phyloP scores from a whole-genome alignment of 2,888 invertebrate species.

The Acanthosoma haemorrhoidale region DNA sequence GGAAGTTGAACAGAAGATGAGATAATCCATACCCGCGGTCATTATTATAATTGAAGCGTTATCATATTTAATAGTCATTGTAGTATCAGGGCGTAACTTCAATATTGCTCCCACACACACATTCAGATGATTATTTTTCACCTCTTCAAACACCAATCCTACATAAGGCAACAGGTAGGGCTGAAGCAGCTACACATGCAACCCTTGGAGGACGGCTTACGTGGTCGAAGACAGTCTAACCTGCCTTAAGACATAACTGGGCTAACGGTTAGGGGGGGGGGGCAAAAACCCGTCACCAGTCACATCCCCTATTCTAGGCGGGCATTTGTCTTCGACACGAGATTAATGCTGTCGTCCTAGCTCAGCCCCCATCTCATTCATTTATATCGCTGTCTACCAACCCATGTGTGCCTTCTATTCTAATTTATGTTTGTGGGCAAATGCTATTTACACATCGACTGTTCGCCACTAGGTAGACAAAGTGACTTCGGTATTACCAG shows the following conservation, averaged over 20 bases:
- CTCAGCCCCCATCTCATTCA: background rate
- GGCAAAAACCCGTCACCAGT: background rate
- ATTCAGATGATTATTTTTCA: no score
- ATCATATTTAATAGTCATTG: no score
- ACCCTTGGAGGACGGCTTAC: background rate
- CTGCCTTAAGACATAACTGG: background rate
- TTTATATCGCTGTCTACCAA: background rate
- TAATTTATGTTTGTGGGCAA: background rate
- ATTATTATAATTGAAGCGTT: no score
- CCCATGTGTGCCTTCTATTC: constrained; percentile 2
- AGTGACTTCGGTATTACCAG: no score
- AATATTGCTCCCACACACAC: no score
- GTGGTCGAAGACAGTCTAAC: background rate
- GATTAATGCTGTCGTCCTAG: background rate
- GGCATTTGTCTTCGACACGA: constrained; percentile 8
- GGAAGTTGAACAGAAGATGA: no score
- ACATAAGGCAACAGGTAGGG: background rate
- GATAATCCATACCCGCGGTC: no score
- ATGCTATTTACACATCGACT: background rate
- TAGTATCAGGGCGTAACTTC: no score
- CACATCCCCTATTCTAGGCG: background rate
- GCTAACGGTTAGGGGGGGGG: background rate
- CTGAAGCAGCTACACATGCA: background rate
- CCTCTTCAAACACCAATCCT: no score
- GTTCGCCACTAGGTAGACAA: background rate